Base-by-base conservation (phyloP, 2,797 vertebrate species). In the Dendrocincla tyrannina region DNA sequence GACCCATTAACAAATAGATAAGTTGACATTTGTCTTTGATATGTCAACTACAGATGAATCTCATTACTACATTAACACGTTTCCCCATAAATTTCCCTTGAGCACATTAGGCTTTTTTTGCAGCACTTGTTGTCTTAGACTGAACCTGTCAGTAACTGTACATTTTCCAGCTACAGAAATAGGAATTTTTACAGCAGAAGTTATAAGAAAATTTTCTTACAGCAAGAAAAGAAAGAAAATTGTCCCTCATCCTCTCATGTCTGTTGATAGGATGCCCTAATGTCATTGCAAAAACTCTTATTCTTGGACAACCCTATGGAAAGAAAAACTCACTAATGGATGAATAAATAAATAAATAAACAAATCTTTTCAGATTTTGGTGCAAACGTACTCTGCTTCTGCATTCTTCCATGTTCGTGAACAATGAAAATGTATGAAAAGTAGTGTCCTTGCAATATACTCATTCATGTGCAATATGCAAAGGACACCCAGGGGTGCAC, bases 1-100 rank as follows among this genome's bases (percentile, higher is more conserved):
- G 88, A 81, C 78, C 93, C 91, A 95, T 96, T 97, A 95, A 84
- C 94, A 94, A 90, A 95, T 55, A 96, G 90, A 88, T 88, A 81
- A 76, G 80, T 56, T 96, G 93, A 84, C 80, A 84, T 95, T 96
- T 91, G 78, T 93, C 77, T 91, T 75, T 88, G 66, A 33, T 94
- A 79, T 39, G 77, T 94, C 90, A 95, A 55, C 90, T 91, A 62
- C 77, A 95, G 63, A 95, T 84, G 83, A 88, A 95, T 91, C 87
- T 93, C 80, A 82, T 95, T 94, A 88, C 27, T 84, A 67, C 66
- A 73, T 91, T 94, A 91, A 88, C 80, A 81, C n/a, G 3, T 84
- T 80, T 81, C 39, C 62, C 50, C 35, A 81, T 76, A 69, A 66
- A 91, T 95, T 91, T 90, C 62, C 47, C 44, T 75, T 73, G 42